Evolutionary conservation across 23 tunicate genomes (phyloP), one percentile per base, ranked within the genome.

Genomic region (Styela plicata): DNA sequence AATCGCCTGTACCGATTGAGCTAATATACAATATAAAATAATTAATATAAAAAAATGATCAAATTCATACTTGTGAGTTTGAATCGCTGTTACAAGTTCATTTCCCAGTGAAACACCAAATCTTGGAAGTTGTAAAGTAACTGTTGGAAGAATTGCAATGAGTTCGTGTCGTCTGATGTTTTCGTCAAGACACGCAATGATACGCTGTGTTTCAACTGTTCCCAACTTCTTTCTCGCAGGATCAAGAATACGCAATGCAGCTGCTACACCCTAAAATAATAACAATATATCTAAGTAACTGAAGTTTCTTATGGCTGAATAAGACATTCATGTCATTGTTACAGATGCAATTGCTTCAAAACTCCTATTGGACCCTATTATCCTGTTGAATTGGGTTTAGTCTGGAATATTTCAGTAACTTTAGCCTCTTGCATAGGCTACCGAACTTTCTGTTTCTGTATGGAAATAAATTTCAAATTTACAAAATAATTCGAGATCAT

Each of bases 141-240:
- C 77, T 19, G 86, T 36, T 33, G 90, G 74, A 69, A 93, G 26
- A 20, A 87, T 53, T 2, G 91, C 53, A 27, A 74, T 31, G 0
- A 91, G 37, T 80, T 91, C 97, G 18, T 85, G 87, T 34, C 93
- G 35, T 37, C 98, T 70, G 20, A 93, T 88, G 34, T 86, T 80
- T 27, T 93, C 93, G 70, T 93, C 98, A 32, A 93, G 36, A 64
- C 93, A 88, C 69, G 85, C 90, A 32, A 93, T 85, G n/a, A 93
- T 88, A 19, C 98, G 74, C 69, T 93, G 93, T 24, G 98, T 88
- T 74, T 93, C 98, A 36, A 93, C 89, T 21, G 98, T 75, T 69
- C 81, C 93, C 25, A 93, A 73, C 82, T 93, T 93, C 37, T 88
- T 93, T 69, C 98, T 57, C 25, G 84, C 92, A 68, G 98, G 98